Percentiles rank a stretch among this genome's conserved stretches.
These are phyloP conservation scores for Nothocercus nigrocapillus DNA, from an alignment of 2,113 vertebrate genomes.

Conservation along the genomic window DNA sequence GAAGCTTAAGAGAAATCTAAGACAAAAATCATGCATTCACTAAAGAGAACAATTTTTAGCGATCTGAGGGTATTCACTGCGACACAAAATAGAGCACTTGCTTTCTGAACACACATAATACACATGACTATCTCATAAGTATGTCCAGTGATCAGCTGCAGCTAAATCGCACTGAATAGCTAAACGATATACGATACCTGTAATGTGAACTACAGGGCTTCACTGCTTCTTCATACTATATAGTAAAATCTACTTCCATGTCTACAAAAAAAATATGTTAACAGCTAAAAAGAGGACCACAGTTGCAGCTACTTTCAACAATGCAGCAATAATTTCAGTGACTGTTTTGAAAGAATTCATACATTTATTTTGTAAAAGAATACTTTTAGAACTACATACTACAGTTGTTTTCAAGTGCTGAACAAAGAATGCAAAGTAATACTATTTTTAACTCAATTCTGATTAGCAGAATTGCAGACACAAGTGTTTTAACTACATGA, in stretches of 20 bases:
- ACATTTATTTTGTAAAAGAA: background rate
- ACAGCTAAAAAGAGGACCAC: background rate
- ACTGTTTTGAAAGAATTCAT: background rate
- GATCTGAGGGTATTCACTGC: background rate
- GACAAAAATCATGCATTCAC: background rate
- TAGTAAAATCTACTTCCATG: background rate
- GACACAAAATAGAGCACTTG: background rate
- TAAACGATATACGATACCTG: background rate
- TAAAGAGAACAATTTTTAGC: background rate
- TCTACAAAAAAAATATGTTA: background rate
- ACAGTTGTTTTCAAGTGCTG: background rate
- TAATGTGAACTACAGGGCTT: background rate
- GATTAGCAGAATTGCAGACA: background rate
- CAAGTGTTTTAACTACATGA: slow-evolving; percentile 33
- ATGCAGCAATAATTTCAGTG: background rate
- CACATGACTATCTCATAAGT: background rate
- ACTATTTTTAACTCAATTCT: slow-evolving; percentile 39
- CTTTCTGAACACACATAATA: background rate
- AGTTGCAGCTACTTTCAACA: rapidly evolving
- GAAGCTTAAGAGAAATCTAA: background rate
- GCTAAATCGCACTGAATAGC: background rate
- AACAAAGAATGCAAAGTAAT: slow-evolving; percentile 33
- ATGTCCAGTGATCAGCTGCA: slow-evolving; percentile 12
- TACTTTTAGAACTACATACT: background rate
- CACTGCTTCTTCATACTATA: background rate